Evolutionary conservation across 2,888 invertebrate species (phyloP).

Genomic region (Drosophila crucigera): DNA sequence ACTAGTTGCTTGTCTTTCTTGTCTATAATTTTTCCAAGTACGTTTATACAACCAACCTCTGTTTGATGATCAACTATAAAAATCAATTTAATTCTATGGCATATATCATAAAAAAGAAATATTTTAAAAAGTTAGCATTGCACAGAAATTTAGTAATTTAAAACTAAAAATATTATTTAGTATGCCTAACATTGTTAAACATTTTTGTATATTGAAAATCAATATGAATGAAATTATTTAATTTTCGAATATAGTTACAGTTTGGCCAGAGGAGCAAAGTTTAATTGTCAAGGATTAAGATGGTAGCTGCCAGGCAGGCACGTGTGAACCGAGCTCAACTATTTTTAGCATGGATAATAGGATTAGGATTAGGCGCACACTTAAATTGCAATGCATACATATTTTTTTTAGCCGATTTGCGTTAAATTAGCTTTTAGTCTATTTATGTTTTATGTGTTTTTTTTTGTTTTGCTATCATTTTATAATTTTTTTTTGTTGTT

Average conservation of each 20-base stretch:
- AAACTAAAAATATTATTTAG: neutral
- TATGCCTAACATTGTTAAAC: neutral
- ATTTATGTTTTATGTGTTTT: constrained; percentile 53
- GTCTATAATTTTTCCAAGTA: neutral
- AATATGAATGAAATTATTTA: neutral
- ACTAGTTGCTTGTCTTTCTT: neutral
- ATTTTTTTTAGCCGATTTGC: constrained; percentile 76
- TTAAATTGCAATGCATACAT: constrained; percentile 59
- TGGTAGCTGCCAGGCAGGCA: neutral
- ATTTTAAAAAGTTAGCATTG: neutral
- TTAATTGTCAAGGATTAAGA: constrained; percentile 4
- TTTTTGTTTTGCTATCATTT: constrained; percentile 57
- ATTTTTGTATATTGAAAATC: neutral
- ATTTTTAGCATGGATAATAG: constrained; percentile 14
- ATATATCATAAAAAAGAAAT: neutral
- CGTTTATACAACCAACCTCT: neutral
- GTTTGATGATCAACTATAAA: constrained; percentile 1
- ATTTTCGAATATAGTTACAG: neutral
- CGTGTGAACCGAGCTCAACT: constrained; percentile 34
- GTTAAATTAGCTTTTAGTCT: constrained; percentile 76
- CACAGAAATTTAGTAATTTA: neutral
- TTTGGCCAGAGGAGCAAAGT: neutral
- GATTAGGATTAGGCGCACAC: constrained; percentile 57
- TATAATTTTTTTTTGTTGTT: constrained; percentile 49
- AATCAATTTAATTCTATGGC: neutral